Base-by-base conservation (phyloP, 2,888 invertebrate species). In the Sphaerophoria taeniata region DNA sequence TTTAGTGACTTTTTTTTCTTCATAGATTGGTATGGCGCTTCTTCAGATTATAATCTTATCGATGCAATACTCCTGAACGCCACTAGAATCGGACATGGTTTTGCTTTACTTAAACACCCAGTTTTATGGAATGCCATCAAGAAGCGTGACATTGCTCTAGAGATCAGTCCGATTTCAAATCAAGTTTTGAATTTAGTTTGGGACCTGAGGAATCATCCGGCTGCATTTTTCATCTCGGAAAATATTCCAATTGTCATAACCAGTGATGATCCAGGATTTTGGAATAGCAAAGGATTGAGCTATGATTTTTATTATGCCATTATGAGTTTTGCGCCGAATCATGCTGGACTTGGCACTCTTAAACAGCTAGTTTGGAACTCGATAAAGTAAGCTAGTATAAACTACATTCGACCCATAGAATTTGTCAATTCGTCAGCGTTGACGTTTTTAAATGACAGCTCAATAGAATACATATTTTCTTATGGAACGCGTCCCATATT, bases 301-400 rank as follows among this genome's bases (percentile, higher is more conserved):
- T 94, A 95, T 88, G 95, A 95, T 88, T 95, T 94, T 89, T 95
- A 95, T 89, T 93, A 94, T 88, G 94, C 94, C 1, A 95, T 95
- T 87, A 94, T 95, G 93, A 94, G 94, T 4, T 93, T 95, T 88
- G 94, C 94, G 60, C 93, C 94, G 2, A 91, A 92, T 39, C 91
- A 92, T 69, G 93, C 93, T 0, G 95, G 95, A 39, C 89, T 95
- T 9, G 92, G 93, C 70, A 91, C 94, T 6, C 91, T 95, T 1
- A 95, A 95, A 88, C 93, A 94, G 79, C 91, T 95, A 1, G 94
- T 94, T 0, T 90, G 93, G 79, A 95, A 95, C 89, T 95, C 95
- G 0, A 90, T 95, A 55, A 90, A 90, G 55, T 94, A 93, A 65
- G 71, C n/a, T n/a, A n/a, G n/a, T n/a, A n/a, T n/a, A n/a, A n/a